phyloP scores from a whole-genome alignment of 2,888 invertebrate genomes.

The Pilophorus perplexus region DNA sequence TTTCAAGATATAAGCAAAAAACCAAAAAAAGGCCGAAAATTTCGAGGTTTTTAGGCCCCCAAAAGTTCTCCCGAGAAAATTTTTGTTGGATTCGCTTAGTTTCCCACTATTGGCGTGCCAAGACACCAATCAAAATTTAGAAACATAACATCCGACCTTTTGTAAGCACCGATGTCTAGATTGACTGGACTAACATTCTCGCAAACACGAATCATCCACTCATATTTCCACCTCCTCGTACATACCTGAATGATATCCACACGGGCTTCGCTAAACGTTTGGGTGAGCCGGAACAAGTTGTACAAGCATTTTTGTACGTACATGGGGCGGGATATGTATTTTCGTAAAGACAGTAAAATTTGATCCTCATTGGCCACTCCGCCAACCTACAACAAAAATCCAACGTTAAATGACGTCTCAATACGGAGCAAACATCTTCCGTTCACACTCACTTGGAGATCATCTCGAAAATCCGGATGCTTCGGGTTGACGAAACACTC shows the following conservation, averaged over 20 bases:
- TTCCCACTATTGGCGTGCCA: too few species aligned
- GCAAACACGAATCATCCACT: too few species aligned
- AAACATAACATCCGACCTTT: too few species aligned
- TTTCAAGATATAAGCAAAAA: too few species aligned
- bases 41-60: too few species aligned
- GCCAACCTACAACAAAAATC: conserved; percentile 56
- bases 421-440: neutral
- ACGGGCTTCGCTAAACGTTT: conserved; percentile 57
- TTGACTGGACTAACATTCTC: too few species aligned
- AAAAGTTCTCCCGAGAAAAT: too few species aligned
- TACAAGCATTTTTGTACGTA: conserved; percentile 68
- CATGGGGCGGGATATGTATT: conserved; percentile 59
- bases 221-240: too few species aligned
- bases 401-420: neutral
- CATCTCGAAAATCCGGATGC: conserved; percentile 53
- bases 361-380: conserved; percentile 60
- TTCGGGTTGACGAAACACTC: conserved; percentile 56
- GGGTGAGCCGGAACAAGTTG: conserved; percentile 60
- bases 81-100: too few species aligned
- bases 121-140: too few species aligned
- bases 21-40: too few species aligned
- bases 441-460: conserved; percentile 53
- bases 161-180: too few species aligned
- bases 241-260: conserved; percentile 62
- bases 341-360: conserved; percentile 59